These are phyloP conservation scores for Nephrotoma appendiculata DNA, from an alignment of 2,888 invertebrate species.

Conservation along the genomic window DNA sequence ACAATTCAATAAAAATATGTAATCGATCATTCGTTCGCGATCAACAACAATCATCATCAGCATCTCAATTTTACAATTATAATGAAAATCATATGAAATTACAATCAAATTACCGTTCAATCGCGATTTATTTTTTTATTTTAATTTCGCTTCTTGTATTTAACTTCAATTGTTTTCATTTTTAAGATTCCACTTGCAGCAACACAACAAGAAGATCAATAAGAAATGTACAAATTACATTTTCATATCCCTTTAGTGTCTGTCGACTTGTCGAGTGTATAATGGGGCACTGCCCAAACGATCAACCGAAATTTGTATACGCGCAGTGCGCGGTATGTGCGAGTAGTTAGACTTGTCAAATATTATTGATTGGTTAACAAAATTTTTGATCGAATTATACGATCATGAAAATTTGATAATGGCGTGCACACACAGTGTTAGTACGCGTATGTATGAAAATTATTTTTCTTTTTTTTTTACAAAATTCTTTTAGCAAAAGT, in stretches of 20 bases:
- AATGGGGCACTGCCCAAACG: background rate
- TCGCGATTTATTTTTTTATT: background rate
- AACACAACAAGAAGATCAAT: background rate
- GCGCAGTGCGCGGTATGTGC: background rate
- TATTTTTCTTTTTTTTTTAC: background rate
- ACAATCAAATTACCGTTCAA: background rate
- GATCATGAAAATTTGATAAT: background rate
- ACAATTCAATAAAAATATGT: background rate
- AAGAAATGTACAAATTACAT: background rate
- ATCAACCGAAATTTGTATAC: background rate
- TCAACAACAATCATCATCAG: background rate
- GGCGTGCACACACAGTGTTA: background rate
- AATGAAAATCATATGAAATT: background rate
- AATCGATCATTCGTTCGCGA: background rate
- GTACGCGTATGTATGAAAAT: background rate
- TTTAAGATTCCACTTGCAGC: background rate
- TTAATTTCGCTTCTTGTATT: background rate
- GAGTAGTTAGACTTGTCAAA: background rate
- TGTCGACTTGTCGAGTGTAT: background rate
- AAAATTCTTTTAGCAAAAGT: background rate
- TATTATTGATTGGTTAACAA: background rate
- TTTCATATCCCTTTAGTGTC: background rate
- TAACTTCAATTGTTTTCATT: background rate
- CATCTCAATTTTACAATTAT: background rate
- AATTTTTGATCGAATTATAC: background rate